A percentile compares a stretch with the other conserved stretches of the same genome.
Evolutionary conservation across 92 coral and sea anemone species (phyloP).

Genomic region (Heliopora coerulea): DNA sequence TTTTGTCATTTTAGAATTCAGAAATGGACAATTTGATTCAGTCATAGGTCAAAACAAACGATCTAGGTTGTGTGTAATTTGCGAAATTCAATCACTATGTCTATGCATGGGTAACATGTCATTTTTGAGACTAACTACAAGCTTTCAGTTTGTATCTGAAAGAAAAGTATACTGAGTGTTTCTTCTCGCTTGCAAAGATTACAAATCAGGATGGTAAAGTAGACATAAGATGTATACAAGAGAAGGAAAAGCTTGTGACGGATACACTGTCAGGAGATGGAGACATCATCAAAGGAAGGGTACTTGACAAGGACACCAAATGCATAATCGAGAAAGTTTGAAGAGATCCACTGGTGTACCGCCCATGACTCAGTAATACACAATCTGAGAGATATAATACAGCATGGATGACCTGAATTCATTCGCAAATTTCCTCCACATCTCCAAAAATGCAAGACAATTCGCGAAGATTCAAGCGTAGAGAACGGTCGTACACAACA

Average conservation of each 20-base stretch:
- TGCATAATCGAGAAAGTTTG: constrained; percentile 48
- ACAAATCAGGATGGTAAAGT: constrained; percentile 59
- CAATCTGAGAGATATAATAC: constrained; percentile 52
- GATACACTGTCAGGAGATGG: constrained; percentile 57
- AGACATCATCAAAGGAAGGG: constrained; percentile 37
- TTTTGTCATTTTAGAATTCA: constrained; percentile 16
- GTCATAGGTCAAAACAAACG: constrained; percentile 45
- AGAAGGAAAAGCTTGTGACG: constrained; percentile 49
- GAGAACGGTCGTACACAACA: no score
- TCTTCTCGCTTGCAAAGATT: constrained; percentile 60
- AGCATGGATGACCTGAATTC: constrained; percentile 57
- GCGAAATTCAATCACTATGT: constrained; percentile 59
- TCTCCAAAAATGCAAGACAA: constrained; percentile 51
- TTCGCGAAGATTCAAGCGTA: no score
- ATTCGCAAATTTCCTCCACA: constrained; percentile 43
- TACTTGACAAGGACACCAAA: constrained; percentile 19
- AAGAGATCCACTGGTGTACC: constrained; percentile 41
- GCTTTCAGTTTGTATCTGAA: constrained; percentile 50
- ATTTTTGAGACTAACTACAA: constrained; percentile 54
- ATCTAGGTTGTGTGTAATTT: constrained; percentile 57
- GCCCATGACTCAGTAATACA: constrained; percentile 8
- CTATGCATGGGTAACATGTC: constrained; percentile 57
- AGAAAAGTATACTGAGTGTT: constrained; percentile 53
- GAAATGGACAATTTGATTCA: constrained; percentile 31
- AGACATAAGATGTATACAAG: constrained; percentile 47